These are phyloP conservation scores for Paraescarpia echinospica DNA, from an alignment of 1,140 invertebrate genomes.

Conservation along the genomic window DNA sequence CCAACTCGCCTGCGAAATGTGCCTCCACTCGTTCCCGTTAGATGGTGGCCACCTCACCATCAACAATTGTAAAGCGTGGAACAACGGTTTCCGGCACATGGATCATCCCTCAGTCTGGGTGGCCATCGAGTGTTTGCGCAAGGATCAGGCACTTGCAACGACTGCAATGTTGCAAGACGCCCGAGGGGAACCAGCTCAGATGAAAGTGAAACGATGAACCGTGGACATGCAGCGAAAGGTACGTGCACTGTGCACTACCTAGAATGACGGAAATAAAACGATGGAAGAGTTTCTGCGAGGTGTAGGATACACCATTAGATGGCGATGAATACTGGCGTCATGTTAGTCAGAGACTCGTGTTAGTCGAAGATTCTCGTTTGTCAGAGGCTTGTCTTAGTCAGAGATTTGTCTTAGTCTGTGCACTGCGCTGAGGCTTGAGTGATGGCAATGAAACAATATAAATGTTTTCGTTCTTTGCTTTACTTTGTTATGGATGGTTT, in stretches of 20 bases:
- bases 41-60: neutral
- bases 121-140: slow-evolving; percentile 10
- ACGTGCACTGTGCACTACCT: neutral
- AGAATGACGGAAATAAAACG: neutral
- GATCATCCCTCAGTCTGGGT: slow-evolving; percentile 9
- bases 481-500: no score
- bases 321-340: neutral
- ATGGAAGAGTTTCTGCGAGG: neutral
- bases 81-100: slow-evolving; percentile 2
- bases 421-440: no score
- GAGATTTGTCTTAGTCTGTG: no score
- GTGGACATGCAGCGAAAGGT: neutral
- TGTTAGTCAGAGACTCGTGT: no score
- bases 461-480: no score
- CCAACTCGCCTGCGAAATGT: slow-evolving; percentile 13
- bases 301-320: neutral
- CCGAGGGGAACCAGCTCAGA: slow-evolving; percentile 6
- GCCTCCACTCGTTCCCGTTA: neutral
- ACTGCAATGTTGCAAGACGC: neutral
- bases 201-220: neutral
- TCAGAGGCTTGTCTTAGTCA: no score
- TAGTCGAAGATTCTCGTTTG: no score
- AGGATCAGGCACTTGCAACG: slow-evolving; percentile 2
- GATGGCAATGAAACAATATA: no score
- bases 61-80: slow-evolving; percentile 11